Conservation (phyloP, 2,888 invertebrate species). For the Myopa tessellatipennis region DNA sequence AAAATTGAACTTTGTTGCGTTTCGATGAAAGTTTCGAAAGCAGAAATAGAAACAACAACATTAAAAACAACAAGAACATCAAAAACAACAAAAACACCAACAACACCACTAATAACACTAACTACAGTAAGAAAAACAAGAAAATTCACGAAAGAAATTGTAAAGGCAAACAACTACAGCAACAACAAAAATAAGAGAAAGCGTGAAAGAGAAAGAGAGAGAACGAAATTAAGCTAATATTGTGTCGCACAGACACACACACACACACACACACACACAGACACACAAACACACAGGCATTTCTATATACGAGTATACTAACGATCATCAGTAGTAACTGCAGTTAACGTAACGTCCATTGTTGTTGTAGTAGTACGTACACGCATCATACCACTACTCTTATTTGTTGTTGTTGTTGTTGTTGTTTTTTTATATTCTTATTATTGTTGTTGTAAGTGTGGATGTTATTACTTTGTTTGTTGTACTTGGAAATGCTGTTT, state of each 20-base stretch:
- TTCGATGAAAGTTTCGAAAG: background rate
- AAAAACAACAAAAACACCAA: background rate
- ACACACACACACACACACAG: too few species aligned
- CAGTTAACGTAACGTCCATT: background rate
- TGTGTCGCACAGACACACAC: too few species aligned
- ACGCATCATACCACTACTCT: background rate
- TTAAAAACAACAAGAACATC: too few species aligned
- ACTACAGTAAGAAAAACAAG: background rate
- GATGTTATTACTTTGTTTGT: background rate
- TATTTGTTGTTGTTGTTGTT: background rate
- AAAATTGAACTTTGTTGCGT: background rate
- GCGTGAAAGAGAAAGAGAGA: background rate
- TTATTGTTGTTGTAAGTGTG: background rate
- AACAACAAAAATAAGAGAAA: background rate
- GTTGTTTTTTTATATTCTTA: background rate
- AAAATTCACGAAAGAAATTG: background rate
- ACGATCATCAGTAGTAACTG: slow-evolving; percentile 28
- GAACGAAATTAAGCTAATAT: too few species aligned
- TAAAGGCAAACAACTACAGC: background rate
- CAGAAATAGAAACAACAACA: too few species aligned
- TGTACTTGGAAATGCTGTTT: background rate
- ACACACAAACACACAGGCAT: too few species aligned
- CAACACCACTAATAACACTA: background rate
- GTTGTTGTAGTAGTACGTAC: background rate
- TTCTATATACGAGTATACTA: background rate